Base-by-base conservation (phyloP, 2,113 vertebrate genomes). In the Oncorhynchus mykiss region DNA sequence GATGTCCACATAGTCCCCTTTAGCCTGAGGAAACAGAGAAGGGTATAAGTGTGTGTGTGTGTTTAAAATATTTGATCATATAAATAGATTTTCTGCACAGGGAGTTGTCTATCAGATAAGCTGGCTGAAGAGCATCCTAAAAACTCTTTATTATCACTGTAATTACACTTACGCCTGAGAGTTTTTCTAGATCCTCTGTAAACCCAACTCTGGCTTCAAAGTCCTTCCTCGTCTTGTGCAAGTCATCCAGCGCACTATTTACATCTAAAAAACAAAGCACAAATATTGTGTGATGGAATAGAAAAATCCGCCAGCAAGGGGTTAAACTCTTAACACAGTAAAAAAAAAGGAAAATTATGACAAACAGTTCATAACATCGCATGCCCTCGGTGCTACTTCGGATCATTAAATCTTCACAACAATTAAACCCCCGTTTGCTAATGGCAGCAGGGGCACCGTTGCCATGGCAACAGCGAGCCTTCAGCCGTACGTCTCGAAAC, bases 131-230 rank as follows among this genome's bases (percentile, higher is more conserved):
- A 16, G 51, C 16, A 54, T 54, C 51, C 16, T 54, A 54, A 54
- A 54, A 54, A 14, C 51, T 18, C 14, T 54, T 54, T 16, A 16
- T 54, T 54, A 54, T 54, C 51, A 18, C 51, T 5, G 51, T 18
- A 54, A 18, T 18, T 18, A 54, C 51, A 54, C 95, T 84, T 92
- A 99, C 97, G 62, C 91, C 86, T 74, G 93, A 94, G 88, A 96
- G 91, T 75, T 88, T 94, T 87, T 96, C 93, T 80, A 96, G 90
- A 84, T 96, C 91, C 88, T 96, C 94, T 1, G 93, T 96, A 71
- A 99, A 95, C 81, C 93, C 93, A 65, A 91, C 92, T 93, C 92
- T 94, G 79, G 95, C 94, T 88, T 97, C 95, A 93, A 97, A 98
- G 93, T 95, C 97, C 86, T 96, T 96, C 92, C 93, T 88, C 31